Evolutionary conservation across 2,113 vertebrate species (phyloP).

Genomic region (Mus spicilegus): DNA sequence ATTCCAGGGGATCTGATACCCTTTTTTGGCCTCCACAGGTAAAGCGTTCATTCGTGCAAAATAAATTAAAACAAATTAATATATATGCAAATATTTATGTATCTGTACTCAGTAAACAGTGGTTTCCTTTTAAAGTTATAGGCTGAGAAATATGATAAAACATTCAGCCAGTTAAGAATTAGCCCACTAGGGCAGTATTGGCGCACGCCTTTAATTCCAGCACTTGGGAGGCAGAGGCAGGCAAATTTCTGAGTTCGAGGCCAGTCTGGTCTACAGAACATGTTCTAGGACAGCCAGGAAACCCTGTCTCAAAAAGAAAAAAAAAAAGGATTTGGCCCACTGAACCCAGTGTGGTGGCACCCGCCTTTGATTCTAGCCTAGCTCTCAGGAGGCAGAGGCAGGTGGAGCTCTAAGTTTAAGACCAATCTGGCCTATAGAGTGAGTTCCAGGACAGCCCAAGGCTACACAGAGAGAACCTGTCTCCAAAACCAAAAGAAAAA

Average conservation of each 20-base stretch:
- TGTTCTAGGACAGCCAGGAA: not conserved
- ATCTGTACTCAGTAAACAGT: not conserved
- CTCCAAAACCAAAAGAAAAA: not conserved
- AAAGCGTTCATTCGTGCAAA: not conserved
- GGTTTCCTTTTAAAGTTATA: not conserved
- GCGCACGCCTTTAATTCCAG: not conserved
- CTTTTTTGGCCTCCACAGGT: not conserved
- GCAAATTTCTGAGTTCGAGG: not conserved
- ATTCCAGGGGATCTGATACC: too few species aligned
- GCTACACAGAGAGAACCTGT: not conserved
- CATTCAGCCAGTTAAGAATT: not conserved
- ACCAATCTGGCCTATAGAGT: not conserved
- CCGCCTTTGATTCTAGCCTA: not conserved
- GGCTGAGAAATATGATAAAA: not conserved
- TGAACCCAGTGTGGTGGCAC: too few species aligned
- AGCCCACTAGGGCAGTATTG: not conserved
- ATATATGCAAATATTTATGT: not conserved
- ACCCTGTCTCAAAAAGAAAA: too few species aligned
- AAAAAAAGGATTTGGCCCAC: too few species aligned
- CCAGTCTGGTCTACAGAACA: not conserved
- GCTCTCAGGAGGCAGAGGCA: not conserved
- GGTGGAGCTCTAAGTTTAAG: not conserved
- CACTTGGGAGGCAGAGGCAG: not conserved
- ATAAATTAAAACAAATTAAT: not conserved
- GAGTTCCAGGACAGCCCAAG: not conserved